Percentiles rank a stretch among this genome's conserved stretches.
Evolutionary conservation across 2,888 invertebrate species (phyloP).

Genomic region (Spisula solida): DNA sequence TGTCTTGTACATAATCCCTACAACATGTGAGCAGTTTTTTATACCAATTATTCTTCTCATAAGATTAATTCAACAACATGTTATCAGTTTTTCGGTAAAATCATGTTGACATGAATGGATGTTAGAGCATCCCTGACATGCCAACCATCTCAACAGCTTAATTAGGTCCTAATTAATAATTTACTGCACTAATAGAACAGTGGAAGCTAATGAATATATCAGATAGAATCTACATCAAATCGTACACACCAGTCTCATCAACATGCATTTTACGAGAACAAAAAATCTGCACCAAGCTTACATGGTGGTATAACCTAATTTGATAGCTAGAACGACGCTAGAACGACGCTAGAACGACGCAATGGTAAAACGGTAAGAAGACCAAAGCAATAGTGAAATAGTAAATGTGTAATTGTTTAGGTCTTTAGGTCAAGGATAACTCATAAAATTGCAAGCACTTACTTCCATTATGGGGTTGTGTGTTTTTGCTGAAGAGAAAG

Average conservation of each 20-base stretch:
- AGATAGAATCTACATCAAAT: constrained; percentile 16
- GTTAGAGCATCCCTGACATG: neutral
- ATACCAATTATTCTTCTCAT: no score
- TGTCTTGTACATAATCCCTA: neutral
- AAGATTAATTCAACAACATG: neutral
- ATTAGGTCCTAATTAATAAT: constrained; percentile 9
- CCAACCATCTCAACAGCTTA: neutral
- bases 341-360: no score
- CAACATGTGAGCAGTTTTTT: neutral
- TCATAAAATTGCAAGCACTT: no score
- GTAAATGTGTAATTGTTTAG: no score
- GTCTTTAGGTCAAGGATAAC: no score
- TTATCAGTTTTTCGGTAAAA: constrained; percentile 9
- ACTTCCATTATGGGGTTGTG: no score
- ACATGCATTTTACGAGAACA: neutral
- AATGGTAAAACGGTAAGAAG: no score
- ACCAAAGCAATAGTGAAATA: no score
- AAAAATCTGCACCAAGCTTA: neutral
- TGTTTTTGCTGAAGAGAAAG: no score
- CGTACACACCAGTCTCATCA: neutral
- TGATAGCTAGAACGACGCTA: neutral
- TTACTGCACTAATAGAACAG: neutral
- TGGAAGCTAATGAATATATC: constrained; percentile 4
- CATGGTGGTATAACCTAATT: neutral
- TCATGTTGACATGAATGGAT: neutral